phyloP scores from a whole-genome alignment of 1,140 invertebrate species.

The Megalopta genalis region DNA sequence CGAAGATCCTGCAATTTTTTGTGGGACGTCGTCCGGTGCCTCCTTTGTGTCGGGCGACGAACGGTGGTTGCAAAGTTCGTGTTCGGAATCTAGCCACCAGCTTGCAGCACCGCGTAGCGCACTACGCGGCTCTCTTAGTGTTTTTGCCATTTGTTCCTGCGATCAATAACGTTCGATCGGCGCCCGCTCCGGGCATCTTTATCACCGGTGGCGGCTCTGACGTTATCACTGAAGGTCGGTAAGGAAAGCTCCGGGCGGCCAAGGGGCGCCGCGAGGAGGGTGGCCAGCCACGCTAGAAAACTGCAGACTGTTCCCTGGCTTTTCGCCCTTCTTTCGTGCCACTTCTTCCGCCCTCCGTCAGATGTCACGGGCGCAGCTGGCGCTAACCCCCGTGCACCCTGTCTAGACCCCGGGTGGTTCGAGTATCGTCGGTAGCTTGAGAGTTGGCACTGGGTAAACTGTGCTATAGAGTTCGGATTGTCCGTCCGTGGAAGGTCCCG shows the following conservation, averaged over 20 bases:
- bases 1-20: too few relatives aligned
- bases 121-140: background rate
- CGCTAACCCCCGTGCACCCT: too few relatives aligned
- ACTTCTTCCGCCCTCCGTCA: slow-evolving; percentile 58
- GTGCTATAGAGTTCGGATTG: too few relatives aligned
- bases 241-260: slow-evolving; percentile 25
- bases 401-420: background rate
- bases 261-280: background rate
- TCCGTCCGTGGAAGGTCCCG: too few relatives aligned
- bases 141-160: slow-evolving; percentile 4
- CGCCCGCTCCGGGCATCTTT: slow-evolving; percentile 9
- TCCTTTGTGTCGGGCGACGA: too few relatives aligned
- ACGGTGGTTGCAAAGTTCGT: background rate
- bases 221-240: slow-evolving; percentile 58
- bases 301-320: slow-evolving; percentile 26
- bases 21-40: too few relatives aligned
- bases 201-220: slow-evolving; percentile 31
- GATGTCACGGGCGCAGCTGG: slow-evolving; percentile 53
- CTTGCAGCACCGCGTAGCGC: slow-evolving; percentile 32
- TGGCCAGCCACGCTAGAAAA: slow-evolving; percentile 35
- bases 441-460: too few relatives aligned
- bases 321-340: slow-evolving; percentile 45
- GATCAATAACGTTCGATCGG: slow-evolving; percentile 44
- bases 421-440: background rate
- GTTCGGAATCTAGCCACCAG: slow-evolving; percentile 33